Evolutionary conservation across 2,888 invertebrate species (phyloP).

Genomic region (Drosophila algonquin): DNA sequence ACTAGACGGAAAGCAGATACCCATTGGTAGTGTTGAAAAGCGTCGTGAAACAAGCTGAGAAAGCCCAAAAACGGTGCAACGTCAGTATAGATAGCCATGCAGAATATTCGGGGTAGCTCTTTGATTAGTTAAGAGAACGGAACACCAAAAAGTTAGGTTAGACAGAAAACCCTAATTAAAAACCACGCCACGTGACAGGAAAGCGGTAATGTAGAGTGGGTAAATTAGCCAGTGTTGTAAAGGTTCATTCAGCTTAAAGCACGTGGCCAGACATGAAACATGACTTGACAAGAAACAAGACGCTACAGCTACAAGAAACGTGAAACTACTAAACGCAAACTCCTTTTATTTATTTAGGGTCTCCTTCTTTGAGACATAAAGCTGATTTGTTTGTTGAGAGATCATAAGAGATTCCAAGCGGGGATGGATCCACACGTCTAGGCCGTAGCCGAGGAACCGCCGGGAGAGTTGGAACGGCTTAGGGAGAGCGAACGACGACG

Average conservation of each 20-base stretch:
- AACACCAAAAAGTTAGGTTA: too few species aligned
- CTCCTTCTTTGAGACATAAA: not conserved
- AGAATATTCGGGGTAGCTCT: too few species aligned
- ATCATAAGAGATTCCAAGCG: not conserved
- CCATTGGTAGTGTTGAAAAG: not conserved
- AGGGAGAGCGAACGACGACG: conserved; percentile 92
- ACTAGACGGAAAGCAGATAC: not conserved
- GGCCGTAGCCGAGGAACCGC: conserved; percentile 49
- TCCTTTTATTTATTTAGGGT: not conserved
- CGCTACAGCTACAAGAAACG: not conserved
- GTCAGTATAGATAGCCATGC: too few species aligned
- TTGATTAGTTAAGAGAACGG: too few species aligned
- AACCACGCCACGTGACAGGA: too few species aligned
- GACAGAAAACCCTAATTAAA: too few species aligned
- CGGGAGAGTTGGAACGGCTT: conserved; percentile 92
- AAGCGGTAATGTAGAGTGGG: too few species aligned
- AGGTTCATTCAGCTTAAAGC: not conserved
- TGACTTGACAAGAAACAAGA: not conserved
- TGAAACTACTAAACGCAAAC: not conserved
- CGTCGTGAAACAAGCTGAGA: not conserved
- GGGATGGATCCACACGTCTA: not conserved
- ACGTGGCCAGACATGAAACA: too few species aligned
- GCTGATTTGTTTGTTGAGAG: not conserved
- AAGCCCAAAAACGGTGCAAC: too few species aligned
- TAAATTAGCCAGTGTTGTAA: too few species aligned